Evolutionary conservation across 2,113 vertebrate species (phyloP).

Genomic region (Bufo gargarizans): DNA sequence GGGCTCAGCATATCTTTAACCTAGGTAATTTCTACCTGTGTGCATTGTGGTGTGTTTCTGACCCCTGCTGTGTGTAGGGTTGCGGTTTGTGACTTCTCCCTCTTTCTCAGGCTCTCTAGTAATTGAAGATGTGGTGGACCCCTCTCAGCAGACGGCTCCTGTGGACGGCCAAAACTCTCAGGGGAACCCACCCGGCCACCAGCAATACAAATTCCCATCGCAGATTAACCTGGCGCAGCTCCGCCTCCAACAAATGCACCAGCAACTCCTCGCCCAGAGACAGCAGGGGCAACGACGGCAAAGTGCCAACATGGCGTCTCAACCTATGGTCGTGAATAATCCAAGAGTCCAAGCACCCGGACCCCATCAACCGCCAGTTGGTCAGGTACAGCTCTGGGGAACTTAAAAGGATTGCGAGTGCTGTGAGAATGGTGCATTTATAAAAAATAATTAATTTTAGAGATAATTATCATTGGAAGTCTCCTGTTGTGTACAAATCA

Average conservation of each 20-base stretch:
- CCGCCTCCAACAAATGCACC: conserved; percentile 84
- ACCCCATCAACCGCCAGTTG: conserved; percentile 70
- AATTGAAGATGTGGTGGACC: conserved; percentile 77
- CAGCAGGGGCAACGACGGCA: conserved; percentile 73
- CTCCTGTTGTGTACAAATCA: background rate
- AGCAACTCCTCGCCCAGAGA: conserved; percentile 81
- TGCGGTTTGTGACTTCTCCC: no score
- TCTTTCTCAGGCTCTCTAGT: conserved; percentile 74
- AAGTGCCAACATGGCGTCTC: conserved; percentile 16
- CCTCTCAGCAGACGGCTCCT: conserved; percentile 72
- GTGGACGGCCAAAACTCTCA: conserved; percentile 70
- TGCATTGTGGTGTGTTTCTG: no score
- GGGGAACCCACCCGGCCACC: conserved; percentile 75
- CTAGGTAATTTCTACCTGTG: conserved; percentile 71
- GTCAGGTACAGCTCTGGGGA: conserved; percentile 66
- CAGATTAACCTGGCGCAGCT: conserved; percentile 84
- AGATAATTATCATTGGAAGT: no score
- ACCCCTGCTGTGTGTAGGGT: background rate
- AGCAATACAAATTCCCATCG: conserved; percentile 79
- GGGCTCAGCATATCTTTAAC: conserved; percentile 85
- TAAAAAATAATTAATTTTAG: no score
- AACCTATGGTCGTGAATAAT: conserved; percentile 68
- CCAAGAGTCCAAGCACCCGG: conserved; percentile 74
- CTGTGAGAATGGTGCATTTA: no score
- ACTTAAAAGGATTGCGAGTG: no score